Conservation (phyloP, 2,797 vertebrate species). For the Pangasius krempfi region DNA sequence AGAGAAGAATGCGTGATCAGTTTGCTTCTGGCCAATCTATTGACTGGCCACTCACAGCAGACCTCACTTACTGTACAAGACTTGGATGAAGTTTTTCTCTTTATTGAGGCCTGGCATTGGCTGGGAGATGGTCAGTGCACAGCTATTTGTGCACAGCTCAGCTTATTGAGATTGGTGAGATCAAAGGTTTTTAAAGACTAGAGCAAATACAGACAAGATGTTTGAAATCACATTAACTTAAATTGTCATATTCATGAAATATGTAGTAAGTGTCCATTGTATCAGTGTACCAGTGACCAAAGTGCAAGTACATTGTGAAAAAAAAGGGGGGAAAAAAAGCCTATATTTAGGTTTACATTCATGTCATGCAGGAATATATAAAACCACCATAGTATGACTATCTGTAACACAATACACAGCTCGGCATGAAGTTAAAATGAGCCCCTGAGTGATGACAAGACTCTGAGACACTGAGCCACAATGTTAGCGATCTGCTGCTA, state of each 20-base stretch:
- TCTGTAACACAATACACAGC: background rate
- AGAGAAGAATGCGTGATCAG: conserved; percentile 48
- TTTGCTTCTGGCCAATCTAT: conserved; percentile 56
- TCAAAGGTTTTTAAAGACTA: background rate
- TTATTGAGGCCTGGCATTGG: background rate
- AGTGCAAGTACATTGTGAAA: background rate
- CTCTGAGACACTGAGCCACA: conserved; percentile 79
- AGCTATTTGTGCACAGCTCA: background rate
- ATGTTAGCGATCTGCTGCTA: conserved; percentile 76
- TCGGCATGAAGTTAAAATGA: background rate
- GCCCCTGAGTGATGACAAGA: background rate
- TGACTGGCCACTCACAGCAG: conserved; percentile 39
- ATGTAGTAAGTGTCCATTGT: background rate
- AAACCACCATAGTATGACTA: background rate
- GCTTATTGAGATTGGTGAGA: background rate
- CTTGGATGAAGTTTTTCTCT: background rate
- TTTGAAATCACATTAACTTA: background rate
- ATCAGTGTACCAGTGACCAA: background rate
- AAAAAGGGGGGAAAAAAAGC: background rate
- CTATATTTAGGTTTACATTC: background rate
- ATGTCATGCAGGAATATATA: background rate
- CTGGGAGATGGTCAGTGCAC: conserved; percentile 1
- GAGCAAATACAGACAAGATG: background rate
- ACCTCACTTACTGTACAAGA: conserved; percentile 35
- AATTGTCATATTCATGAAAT: background rate